These are phyloP conservation scores for Hydrocynus forskahlii DNA, from an alignment of 2,797 vertebrate species.

Conservation along the genomic window DNA sequence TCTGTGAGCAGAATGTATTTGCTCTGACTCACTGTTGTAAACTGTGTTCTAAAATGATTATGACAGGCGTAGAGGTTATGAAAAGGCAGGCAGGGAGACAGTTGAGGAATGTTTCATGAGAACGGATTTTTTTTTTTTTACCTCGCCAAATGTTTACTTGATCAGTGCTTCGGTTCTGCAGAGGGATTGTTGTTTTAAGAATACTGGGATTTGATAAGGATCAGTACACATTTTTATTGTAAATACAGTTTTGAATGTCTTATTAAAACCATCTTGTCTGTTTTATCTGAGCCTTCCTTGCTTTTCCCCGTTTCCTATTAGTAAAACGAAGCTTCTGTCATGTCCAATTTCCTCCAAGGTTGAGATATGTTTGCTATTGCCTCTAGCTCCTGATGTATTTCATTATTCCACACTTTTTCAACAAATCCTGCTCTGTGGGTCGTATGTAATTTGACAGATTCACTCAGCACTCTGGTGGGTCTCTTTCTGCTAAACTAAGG, in stretches of 20 bases:
- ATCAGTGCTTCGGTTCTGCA: conserved; percentile 15
- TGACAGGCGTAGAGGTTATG: background rate
- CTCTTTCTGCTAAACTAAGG: conserved; percentile 12
- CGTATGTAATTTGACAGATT: conserved; percentile 35
- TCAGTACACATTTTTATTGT: conserved; percentile 45
- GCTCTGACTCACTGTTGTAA: background rate
- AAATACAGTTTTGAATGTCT: conserved; percentile 41
- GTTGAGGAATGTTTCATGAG: conserved; percentile 31
- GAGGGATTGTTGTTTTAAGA: conserved; percentile 45
- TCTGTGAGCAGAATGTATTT: background rate
- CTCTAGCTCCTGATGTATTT: conserved; percentile 36
- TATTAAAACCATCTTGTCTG: conserved; percentile 46
- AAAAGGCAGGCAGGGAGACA: conserved; percentile 8
- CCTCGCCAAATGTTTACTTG: conserved; percentile 43
- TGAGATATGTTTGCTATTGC: conserved; percentile 36
- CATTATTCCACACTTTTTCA: conserved; percentile 19
- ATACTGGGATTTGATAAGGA: conserved; percentile 48
- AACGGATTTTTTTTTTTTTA: conserved; percentile 43
- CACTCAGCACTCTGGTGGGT: conserved; percentile 8
- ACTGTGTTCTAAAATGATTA: conserved; percentile 28
- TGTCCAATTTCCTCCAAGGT: conserved; percentile 34
- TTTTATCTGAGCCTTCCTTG: conserved; percentile 20
- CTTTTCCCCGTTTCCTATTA: conserved; percentile 26
- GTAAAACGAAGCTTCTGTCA: conserved; percentile 27
- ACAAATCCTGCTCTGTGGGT: background rate